Percentiles rank a stretch among this genome's conserved stretches.
Conservation (phyloP, 2,888 invertebrate genomes). For the Andrena camellia region DNA sequence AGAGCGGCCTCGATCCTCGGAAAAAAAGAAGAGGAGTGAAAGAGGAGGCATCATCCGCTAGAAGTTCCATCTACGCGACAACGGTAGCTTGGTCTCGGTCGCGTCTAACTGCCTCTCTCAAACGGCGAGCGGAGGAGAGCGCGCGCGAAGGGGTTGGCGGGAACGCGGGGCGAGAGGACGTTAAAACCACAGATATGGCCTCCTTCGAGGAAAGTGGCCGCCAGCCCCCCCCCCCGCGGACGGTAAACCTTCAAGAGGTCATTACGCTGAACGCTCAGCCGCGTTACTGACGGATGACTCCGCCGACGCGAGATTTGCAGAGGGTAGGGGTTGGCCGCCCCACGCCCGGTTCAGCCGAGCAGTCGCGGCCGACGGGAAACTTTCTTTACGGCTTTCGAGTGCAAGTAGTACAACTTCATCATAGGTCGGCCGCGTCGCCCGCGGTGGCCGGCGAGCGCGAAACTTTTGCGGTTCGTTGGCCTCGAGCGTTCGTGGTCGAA, state of each 20-base stretch:
- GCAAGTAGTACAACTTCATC: constrained; percentile 64
- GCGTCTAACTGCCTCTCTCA: constrained; percentile 22
- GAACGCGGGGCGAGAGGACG: constrained; percentile 10
- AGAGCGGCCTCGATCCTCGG: constrained; percentile 49
- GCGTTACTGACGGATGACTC: constrained; percentile 41
- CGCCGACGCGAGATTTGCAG: constrained; percentile 11
- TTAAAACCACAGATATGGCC: constrained; percentile 63
- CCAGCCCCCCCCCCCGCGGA: constrained; percentile 7
- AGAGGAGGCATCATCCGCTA: constrained; percentile 13
- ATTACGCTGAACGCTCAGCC: constrained; percentile 48
- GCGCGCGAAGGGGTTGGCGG: background rate
- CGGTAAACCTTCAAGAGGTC: constrained; percentile 58
- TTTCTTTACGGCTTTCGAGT: constrained; percentile 66
- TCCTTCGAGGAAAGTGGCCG: constrained; percentile 62
- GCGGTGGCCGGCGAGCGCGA: constrained; percentile 28
- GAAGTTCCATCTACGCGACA: constrained; percentile 23
- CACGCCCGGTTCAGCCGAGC: constrained; percentile 44
- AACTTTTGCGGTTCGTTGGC: constrained; percentile 59
- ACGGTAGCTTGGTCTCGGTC: constrained; percentile 20
- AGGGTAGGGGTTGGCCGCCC: background rate
- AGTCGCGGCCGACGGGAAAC: constrained; percentile 49
- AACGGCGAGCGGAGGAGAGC: background rate
- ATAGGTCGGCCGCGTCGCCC: constrained; percentile 49
- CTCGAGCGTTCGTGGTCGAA: constrained; percentile 49
- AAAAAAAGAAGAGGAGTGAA: constrained; percentile 14